Conservation (phyloP, 2,888 invertebrate species). For the Hydrotaea diabolus region DNA sequence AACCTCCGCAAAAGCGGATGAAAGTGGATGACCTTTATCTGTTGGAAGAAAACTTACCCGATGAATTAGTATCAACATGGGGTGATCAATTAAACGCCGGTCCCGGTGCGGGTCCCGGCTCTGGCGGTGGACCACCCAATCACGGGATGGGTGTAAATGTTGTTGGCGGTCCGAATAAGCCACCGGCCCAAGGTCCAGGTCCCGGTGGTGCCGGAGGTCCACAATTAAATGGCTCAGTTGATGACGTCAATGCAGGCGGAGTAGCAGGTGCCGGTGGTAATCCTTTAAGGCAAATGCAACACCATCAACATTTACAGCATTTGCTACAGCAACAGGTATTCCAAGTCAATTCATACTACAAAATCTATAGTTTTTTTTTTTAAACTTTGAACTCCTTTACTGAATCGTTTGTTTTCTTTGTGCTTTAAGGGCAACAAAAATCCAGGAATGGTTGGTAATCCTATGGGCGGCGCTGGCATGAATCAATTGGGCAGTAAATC, state of each 20-base stretch:
- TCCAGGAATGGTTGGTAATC: slow-evolving; percentile 81
- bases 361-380: neutral
- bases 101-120: slow-evolving; percentile 72
- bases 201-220: slow-evolving; percentile 83
- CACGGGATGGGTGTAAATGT: slow-evolving; percentile 88
- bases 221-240: slow-evolving; percentile 85
- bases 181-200: slow-evolving; percentile 91
- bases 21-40: slow-evolving; percentile 91
- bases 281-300: slow-evolving; percentile 81
- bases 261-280: slow-evolving; percentile 80
- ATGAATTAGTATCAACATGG: slow-evolving; percentile 92
- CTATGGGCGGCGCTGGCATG: slow-evolving; percentile 83
- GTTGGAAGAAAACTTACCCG: slow-evolving; percentile 95
- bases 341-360: neutral
- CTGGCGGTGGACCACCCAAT: slow-evolving; percentile 79
- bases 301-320: slow-evolving; percentile 84
- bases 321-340: slow-evolving; percentile 84
- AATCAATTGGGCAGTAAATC: slow-evolving; percentile 91
- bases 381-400: neutral
- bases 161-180: slow-evolving; percentile 84
- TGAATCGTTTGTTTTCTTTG: too few species aligned
- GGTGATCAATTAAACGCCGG: slow-evolving; percentile 83
- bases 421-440: slow-evolving; percentile 76
- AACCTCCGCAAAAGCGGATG: slow-evolving; percentile 97
- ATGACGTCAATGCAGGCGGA: slow-evolving; percentile 84